Base-by-base conservation (phyloP, 2,888 invertebrate species). In the Sericinus montela region DNA sequence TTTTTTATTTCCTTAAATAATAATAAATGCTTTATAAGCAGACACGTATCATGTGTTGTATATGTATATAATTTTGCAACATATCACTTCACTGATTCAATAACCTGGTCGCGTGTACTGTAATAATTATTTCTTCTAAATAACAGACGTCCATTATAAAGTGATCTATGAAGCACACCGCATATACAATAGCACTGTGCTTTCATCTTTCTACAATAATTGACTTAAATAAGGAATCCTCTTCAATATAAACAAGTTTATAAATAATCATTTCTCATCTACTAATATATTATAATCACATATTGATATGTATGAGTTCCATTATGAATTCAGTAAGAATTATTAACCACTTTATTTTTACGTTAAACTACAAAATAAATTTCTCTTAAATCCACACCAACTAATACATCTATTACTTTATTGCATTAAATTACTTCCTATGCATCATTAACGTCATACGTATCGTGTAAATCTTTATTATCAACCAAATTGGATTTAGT, bases 141-240 rank as follows among this genome's bases (percentile, higher is more conserved):
- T 14, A 16, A 29, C 13, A 16, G 19, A 10, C 29, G 40, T 14
- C 35, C 16, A 9, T 47, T 11, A 35, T 11, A 16, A n/a, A 5
- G 13, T 11, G n/a, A 11, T n/a, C 32, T 32, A 32, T 11, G 7
- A n/a, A 13, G 13, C 13, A 32, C 32, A 32, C 32, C 11, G 32
- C 32, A 32, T 32, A 6, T 32, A 25, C 8, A 32, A 6, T 11
- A 32, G 19, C 32, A 55, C 60, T 63, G 75, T 70, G 71, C 66
- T 62, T 57, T 50, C 62, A 19, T 52, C 54, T 65, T 19, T 58
- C 66, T 75, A 80, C 77, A 57, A 74, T 86, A 87, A 87, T 88
- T 88, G 87, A 87, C 87, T 72, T 79, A 88, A 87, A 86, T 85
- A 86, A 88, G 87, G 86, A 86, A 84, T 87, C 80, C 65, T 78